A percentile compares a stretch with the other conserved stretches of the same genome.
phyloP scores from a whole-genome alignment of 2,113 vertebrate genomes.

The Centropus unirufus region DNA sequence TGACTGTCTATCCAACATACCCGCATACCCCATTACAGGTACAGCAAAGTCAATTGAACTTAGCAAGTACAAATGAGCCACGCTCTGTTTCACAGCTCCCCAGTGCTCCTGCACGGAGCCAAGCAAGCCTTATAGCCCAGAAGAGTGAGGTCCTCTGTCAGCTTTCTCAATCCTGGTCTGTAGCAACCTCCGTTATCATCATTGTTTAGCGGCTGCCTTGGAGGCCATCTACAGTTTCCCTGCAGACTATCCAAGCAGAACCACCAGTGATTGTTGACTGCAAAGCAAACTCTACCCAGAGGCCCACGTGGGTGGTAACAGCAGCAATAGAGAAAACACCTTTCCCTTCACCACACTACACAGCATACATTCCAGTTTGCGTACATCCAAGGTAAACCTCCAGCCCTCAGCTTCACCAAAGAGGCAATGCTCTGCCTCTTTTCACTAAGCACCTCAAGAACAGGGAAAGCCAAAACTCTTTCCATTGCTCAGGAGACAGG shows the following conservation, averaged over 20 bases:
- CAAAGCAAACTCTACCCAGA: background rate
- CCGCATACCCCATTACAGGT: background rate
- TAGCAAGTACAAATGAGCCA: background rate
- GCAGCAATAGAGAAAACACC: background rate
- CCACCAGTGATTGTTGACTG: background rate
- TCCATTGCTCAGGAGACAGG: background rate
- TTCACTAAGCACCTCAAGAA: background rate
- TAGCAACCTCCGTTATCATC: background rate
- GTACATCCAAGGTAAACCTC: background rate
- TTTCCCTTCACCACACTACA: background rate
- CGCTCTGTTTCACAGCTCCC: background rate
- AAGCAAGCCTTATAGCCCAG: background rate
- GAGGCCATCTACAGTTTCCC: background rate
- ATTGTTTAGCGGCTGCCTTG: background rate
- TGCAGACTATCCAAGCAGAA: background rate
- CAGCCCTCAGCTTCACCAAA: background rate
- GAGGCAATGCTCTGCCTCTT: background rate
- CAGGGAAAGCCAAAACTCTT: background rate
- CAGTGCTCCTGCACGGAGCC: accelerated
- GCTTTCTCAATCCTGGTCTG: background rate
- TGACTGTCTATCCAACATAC: background rate
- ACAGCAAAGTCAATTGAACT: background rate
- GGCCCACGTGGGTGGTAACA: accelerated
- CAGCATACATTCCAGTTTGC: background rate
- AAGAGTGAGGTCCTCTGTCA: background rate